phyloP scores from a whole-genome alignment of 2,113 vertebrate species.

The Smithornis capensis region DNA sequence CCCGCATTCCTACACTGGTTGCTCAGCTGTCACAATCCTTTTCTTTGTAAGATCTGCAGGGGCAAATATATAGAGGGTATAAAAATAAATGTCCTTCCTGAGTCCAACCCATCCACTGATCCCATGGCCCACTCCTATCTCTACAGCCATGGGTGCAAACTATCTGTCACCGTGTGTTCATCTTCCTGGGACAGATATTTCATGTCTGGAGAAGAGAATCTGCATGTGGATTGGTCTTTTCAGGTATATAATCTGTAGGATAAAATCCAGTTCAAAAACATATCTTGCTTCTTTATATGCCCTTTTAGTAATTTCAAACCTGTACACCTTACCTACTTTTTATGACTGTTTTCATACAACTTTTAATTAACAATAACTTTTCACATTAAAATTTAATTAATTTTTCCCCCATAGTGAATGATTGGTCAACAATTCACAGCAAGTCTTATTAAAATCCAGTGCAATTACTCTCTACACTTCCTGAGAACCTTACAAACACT shows the following conservation, averaged over 20 bases:
- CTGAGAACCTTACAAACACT: conserved; percentile 49
- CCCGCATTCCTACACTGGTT: neutral
- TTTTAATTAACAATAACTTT: conserved; percentile 60
- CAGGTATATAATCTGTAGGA: neutral
- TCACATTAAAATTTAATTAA: conserved; percentile 60
- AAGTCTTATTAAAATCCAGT: conserved; percentile 50
- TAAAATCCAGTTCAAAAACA: neutral
- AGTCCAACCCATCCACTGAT: accelerated
- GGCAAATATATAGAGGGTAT: neutral
- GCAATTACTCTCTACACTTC: conserved; percentile 41
- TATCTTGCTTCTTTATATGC: neutral
- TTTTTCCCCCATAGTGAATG: conserved; percentile 23
- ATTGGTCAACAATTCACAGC: conserved; percentile 62
- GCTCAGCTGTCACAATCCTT: neutral
- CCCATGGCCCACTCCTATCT: neutral
- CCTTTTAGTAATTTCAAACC: neutral
- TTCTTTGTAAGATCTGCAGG: neutral
- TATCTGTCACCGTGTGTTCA: neutral
- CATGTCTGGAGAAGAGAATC: neutral
- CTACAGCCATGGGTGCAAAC: neutral
- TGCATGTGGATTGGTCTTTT: neutral
- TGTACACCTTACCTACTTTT: neutral
- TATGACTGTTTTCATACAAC: conserved; percentile 25
- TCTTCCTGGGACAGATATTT: neutral
- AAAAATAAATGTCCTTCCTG: neutral